Base-by-base conservation (phyloP, 2,113 vertebrate genomes). In the Solea solea region DNA sequence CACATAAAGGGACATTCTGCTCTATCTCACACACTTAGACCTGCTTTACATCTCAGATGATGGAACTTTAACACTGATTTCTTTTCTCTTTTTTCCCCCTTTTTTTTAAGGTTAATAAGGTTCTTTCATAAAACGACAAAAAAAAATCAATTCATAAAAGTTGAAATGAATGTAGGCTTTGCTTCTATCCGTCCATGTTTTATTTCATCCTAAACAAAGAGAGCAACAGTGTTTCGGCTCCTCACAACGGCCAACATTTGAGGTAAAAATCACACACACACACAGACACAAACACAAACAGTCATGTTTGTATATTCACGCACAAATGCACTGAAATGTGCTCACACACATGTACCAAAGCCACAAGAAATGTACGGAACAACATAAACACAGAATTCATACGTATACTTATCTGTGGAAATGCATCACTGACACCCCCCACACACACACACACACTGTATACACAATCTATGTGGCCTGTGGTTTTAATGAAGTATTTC, bases 301-400 rank as follows among this genome's bases (percentile, higher is more conserved):
- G 62, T 11, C n/a, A 15, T 61, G 70, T 83, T 78, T 83, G 58
- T 64, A 67, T 63, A 77, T 68, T 57, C 58, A 69, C 3, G 46
- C 66, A 80, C 52, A 64, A 61, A 67, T 62, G 59, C 62, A 81
- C 49, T 5, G 13, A 65, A 25, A 42, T 6, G 63, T 25, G 59
- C 7, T 34, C 50, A 57, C 56, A 70, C 68, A 76, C 34, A 59
- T 10, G 50, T n/a, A 58, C 57, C 41, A 42, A 45, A 79, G 14
- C 59, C 77, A 62, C 62, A 67, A 64, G 49, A 81, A 79, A 62
- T 46, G 55, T 34, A 45, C n/a, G 9, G 62, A 68, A 52, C 55
- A 79, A 73, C 60, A 76, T 63, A 64, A 56, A 81, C 76, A 78
- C 76, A 78, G 27, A 72, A 74, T 75, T 59, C 21, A 78, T 0